A percentile compares a stretch with the other conserved stretches of the same genome.
phyloP scores from a whole-genome alignment of 2,797 vertebrate genomes.

The Pseudotriccus pelzelni region DNA sequence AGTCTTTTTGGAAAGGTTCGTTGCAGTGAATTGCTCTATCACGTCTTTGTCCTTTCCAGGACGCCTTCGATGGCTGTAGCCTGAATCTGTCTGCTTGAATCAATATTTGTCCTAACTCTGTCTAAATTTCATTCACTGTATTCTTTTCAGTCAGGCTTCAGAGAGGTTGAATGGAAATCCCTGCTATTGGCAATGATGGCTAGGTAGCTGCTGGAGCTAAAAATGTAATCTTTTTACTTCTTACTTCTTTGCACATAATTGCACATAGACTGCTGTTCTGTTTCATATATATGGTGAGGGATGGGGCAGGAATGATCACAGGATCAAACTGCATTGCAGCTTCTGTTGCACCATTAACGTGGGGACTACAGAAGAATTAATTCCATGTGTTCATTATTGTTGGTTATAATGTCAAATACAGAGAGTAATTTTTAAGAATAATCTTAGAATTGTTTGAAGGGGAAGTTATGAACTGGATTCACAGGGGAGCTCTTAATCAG shows the following conservation, averaged over 20 bases:
- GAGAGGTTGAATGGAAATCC: not conserved
- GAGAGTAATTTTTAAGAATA: not conserved
- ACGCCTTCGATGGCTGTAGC: not conserved
- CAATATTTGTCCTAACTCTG: not conserved
- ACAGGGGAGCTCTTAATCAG: not conserved
- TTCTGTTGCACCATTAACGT: not conserved
- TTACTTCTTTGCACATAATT: not conserved
- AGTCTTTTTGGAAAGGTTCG: not conserved
- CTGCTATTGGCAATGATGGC: not conserved
- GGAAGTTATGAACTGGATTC: not conserved
- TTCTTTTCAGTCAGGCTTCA: not conserved
- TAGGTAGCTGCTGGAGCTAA: not conserved
- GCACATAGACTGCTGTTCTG: not conserved
- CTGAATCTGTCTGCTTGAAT: not conserved
- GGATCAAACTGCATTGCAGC: not conserved
- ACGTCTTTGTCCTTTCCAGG: not conserved
- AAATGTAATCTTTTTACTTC: not conserved
- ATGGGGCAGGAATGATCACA: not conserved
- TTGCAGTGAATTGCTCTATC: not conserved
- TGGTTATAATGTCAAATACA: not conserved
- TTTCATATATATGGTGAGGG: not conserved
- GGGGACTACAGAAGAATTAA: not conserved
- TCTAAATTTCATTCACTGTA: not conserved
- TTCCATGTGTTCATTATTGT: not conserved
- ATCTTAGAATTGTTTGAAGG: not conserved